Percentiles rank a stretch among this genome's conserved stretches.
Evolutionary conservation across 2,888 invertebrate genomes (phyloP).

Genomic region (Oasisia sp.): DNA sequence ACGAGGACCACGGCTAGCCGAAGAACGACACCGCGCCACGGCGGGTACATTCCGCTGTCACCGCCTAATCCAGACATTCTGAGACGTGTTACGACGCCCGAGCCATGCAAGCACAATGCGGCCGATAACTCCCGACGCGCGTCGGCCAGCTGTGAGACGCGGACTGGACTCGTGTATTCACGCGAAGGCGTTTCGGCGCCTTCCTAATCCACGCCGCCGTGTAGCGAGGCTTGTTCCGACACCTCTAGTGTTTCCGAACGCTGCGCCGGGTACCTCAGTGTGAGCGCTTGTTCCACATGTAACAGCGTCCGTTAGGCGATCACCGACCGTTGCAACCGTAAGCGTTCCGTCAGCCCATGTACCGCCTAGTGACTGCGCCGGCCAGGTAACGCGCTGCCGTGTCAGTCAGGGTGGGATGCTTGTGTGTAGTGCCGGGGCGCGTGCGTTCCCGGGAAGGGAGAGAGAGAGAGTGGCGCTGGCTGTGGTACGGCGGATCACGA

Average conservation of each 20-base stretch:
- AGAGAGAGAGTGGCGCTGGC: neutral
- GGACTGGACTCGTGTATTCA: neutral
- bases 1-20: neutral
- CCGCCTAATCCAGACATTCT: neutral
- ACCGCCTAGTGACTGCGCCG: neutral
- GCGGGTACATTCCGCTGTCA: neutral
- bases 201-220: neutral
- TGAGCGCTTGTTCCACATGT: neutral
- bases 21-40: neutral
- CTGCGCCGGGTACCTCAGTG: neutral
- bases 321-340: too few species aligned
- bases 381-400: neutral
- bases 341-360: neutral
- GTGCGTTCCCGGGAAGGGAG: neutral
- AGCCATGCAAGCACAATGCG: constrained; percentile 6
- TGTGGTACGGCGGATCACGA: neutral
- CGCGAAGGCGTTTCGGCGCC: neutral
- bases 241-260: neutral
- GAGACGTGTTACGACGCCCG: neutral
- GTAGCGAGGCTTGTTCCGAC: neutral
- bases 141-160: neutral
- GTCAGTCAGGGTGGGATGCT: neutral
- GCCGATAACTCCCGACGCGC: neutral
- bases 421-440: neutral
- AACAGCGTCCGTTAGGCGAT: neutral